Base-by-base conservation (phyloP, 2,888 invertebrate genomes). In the Mimas tiliae region DNA sequence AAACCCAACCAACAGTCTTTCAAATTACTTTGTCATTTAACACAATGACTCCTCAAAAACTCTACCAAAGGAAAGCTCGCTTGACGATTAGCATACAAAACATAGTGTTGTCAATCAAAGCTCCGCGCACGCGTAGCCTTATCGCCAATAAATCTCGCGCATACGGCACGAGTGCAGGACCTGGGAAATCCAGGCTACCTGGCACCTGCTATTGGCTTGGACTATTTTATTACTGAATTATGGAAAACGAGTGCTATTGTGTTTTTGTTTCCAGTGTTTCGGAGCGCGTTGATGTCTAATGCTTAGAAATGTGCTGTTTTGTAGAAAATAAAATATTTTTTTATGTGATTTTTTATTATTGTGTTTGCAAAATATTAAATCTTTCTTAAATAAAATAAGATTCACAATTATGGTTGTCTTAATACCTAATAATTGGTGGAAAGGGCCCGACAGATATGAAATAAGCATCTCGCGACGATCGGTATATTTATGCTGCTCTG, bases 31-130 rank as follows among this genome's bases (percentile, higher is more conserved):
- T 58, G 58, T 58, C 58, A 58, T 58, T 58, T 58, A 55, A 38
- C 58, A 58, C 58, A 58, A 58, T 58, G 58, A 55, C 34, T n/a
- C 19, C 12, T 58, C 58, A 58, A 42, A 58, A 58, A 19, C 58
- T 42, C 42, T 11, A 42, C 42, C 42, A 38, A 58, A 58, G 58
- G 58, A 58, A 58, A 58, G 58, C 58, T 58, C 58, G 19, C 80
- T 74, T 65, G 16, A 69, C 70, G 65, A 87, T 88, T 89, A 78
- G 79, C 88, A 89, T 88, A 82, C 82, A 81, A 83, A 83, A 85
- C 88, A 89, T 89, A 89, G 90, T 90, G 69, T 82, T 89, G 90
- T 88, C 90, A 89, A 86, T 90, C 90, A 89, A 34, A 48, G 52
- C 65, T 55, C 62, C 19, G 77, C 75, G 81, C 85, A 84, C 87